Evolutionary conservation across 2,797 vertebrate genomes (phyloP), one percentile per base, ranked within the genome.

Genomic region (Schizothorax lantsangensis): DNA sequence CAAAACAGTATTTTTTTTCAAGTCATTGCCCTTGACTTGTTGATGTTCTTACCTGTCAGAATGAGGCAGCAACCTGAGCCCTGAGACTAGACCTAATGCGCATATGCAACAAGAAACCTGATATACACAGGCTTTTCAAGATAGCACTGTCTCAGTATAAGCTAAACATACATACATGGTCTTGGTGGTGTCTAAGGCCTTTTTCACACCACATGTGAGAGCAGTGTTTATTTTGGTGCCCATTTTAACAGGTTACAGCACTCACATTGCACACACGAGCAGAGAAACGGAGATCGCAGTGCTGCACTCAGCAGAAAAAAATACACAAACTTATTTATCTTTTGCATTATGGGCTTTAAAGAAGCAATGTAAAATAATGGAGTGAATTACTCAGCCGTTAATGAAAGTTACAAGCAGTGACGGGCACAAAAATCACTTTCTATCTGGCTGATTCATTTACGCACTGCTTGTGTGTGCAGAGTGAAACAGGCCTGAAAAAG

Each of bases 1-100:
- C 40, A 64, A 81, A 86, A 81, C 52, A 49, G 40, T 30, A 8
- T 57, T 40, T 40, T 79, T 79, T 62, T 81, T 74, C 52, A 74
- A 43, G 30, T 26, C 57, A 74, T 74, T 66, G 75, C 57, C 30
- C 54, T 81, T 86, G 79, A 62, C 66, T 62, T 79, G 12, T 69
- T 79, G 26, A 57, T 69, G 26, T 69, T 79, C 38, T 30, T 36
- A 80, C 40, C 38, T 80, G 77, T 80, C 66, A 85, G 40, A 62
- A 57, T 47, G 38, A 72, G 12, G 17, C 19, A 47, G 77, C 54
- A 85, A 85, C 68, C 23, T 43, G n/a, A 83, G 33, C 23, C 38
- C 26, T 80, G 21, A 69, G 26, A 73, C 77, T 19, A 80, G 5
- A 73, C 78, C 40, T 45, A 30, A 21, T 1, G 33, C 19, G 9